Conservation (phyloP, 2,113 vertebrate species). For the Gymnarchus niloticus region DNA sequence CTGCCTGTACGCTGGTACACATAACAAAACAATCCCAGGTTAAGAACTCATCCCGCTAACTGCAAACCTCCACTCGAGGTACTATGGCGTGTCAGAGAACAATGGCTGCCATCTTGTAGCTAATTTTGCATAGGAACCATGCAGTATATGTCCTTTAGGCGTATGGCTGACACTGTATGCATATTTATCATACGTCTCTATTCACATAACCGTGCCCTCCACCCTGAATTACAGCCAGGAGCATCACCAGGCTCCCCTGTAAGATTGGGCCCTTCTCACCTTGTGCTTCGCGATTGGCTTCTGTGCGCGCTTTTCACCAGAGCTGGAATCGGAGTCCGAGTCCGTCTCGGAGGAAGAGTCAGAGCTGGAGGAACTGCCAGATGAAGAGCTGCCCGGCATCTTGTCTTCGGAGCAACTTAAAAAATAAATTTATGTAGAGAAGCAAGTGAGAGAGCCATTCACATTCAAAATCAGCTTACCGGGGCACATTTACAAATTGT, state of each 20-base stretch:
- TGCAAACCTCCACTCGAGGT: neutral
- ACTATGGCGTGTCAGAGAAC: neutral
- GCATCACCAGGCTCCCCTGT: neutral
- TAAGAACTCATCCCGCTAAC: neutral
- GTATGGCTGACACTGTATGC: neutral
- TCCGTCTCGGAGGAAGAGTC: constrained; percentile 64
- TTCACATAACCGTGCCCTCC: neutral
- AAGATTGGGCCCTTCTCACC: constrained; percentile 36
- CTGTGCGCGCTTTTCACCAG: constrained; percentile 35
- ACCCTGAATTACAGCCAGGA: too few relatives aligned
- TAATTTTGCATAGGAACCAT: neutral
- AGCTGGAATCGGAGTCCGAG: constrained; percentile 50
- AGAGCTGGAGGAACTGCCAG: constrained; percentile 69
- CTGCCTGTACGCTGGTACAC: neutral
- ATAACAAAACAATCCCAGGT: neutral
- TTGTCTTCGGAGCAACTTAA: constrained; percentile 56
- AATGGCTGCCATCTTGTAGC: neutral
- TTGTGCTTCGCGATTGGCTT: constrained; percentile 42
- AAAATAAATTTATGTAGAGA: constrained; percentile 10
- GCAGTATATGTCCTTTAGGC: neutral
- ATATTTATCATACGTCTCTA: neutral
- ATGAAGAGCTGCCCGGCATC: constrained; percentile 59
- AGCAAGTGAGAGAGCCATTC: neutral
- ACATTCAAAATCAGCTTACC: neutral
- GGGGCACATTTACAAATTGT: too few relatives aligned